Evolutionary conservation across 1,140 invertebrate species (phyloP), one percentile per base, ranked within the genome.

Genomic region (Sarcophaga bullata): DNA sequence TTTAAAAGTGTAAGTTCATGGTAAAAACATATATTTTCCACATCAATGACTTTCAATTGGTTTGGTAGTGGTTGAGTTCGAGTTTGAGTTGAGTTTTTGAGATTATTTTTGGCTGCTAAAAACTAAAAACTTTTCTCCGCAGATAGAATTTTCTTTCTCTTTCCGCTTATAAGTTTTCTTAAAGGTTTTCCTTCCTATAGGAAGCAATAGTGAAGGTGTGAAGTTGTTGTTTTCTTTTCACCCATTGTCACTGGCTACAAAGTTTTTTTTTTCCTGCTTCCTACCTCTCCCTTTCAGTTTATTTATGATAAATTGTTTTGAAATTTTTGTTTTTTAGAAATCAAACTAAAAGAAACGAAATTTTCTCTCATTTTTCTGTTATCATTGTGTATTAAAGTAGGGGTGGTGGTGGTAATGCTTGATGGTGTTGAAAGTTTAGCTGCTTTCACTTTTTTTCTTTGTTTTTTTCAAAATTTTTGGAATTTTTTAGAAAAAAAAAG

Each of bases 41-140:
- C 75, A 78, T 78, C 75, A 78, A 78, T 78, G 49, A 78, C 75
- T 78, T 78, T 78, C 75, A 78, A 78, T 78, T 78, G 75, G 75
- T 52, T 52, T 78, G 17, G 50, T 19, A 68, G 13, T n/a, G 17
- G 58, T 19, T 68, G n/a, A 25, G 17, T 19, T 68, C 19, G 62
- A 8, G 17, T 19, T 68, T 7, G 1, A 2, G 17, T 8, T 68
- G 19, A 2, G 17, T 68, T 68, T 8, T n/a, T 58, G n/a, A 37
- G 25, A 37, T 37, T 37, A 37, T 37, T 37, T 37, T 37, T 37
- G 25, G 25, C 25, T 37, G 25, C 25, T 37, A 37, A 37, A 37
- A 37, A 37, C 25, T 37, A 37, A 37, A n/a, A 37, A 37, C 25
- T 37, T 37, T 37, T 37, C 25, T 37, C 4, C 1, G 25, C 25